Conservation (phyloP, 2,797 vertebrate genomes). For the Podarcis siculus region DNA sequence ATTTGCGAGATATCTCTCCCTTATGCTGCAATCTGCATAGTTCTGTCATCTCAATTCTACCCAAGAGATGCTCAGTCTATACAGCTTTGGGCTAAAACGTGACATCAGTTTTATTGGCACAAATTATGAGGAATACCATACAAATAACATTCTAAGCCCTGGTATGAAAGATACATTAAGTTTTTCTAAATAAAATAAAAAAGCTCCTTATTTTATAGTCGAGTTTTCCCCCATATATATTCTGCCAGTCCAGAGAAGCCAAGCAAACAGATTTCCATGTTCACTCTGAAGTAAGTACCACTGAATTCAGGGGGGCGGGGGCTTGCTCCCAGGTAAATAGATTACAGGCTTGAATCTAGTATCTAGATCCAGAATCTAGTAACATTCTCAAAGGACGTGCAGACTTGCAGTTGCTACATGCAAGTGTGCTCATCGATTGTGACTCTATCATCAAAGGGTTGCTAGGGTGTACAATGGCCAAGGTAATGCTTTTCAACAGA, state of each 20-base stretch:
- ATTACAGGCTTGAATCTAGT: neutral
- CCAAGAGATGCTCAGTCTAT: constrained; percentile 52
- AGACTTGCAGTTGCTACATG: neutral
- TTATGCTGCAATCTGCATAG: constrained; percentile 43
- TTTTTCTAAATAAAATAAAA: neutral
- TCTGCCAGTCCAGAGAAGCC: neutral
- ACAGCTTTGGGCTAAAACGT: constrained; percentile 54
- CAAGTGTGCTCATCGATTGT: neutral
- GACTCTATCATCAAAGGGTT: neutral
- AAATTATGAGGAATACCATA: constrained; percentile 46
- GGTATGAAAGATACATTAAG: neutral
- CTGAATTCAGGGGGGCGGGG: neutral
- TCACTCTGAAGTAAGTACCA: neutral
- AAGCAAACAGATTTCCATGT: neutral
- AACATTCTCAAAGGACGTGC: neutral
- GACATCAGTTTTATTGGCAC: constrained; percentile 48
- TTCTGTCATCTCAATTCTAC: constrained; percentile 50
- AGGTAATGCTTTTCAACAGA: neutral
- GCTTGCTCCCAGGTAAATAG: neutral
- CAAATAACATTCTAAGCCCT: constrained; percentile 3
- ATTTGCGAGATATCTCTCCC: constrained; percentile 46
- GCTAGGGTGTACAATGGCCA: neutral
- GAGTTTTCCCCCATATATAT: neutral
- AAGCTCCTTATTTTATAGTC: neutral
- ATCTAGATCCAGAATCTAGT: too few relatives aligned